These are phyloP conservation scores for Caenorhabditis sp. DNA, from an alignment of 2,888 invertebrate species.

Conservation along the genomic window DNA sequence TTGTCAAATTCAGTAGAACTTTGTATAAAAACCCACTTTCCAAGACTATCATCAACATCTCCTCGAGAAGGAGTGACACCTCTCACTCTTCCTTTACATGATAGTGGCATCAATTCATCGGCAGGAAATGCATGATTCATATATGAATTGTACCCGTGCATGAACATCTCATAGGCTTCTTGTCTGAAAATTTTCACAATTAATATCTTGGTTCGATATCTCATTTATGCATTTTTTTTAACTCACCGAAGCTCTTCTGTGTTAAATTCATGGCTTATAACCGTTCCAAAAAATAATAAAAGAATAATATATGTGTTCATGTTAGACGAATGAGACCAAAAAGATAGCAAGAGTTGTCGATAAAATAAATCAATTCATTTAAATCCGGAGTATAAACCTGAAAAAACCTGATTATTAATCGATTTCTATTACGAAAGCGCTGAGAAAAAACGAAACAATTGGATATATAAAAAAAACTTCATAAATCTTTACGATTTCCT, in stretches of 20 bases:
- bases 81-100: constrained; percentile 89
- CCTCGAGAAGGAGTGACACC: constrained; percentile 90
- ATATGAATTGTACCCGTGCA: constrained; percentile 92
- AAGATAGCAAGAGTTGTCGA: not conserved
- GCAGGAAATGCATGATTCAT: constrained; percentile 95
- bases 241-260: constrained; percentile 17
- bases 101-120: constrained; percentile 96
- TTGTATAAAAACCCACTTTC: constrained; percentile 82
- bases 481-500: too few species aligned
- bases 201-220: not conserved
- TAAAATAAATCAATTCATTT: not conserved
- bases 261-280: constrained; percentile 10
- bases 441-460: not conserved
- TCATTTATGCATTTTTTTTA: not conserved
- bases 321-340: constrained; percentile 1
- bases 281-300: constrained; percentile 11
- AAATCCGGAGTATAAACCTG: not conserved
- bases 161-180: constrained; percentile 90
- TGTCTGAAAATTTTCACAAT: constrained; percentile 41
- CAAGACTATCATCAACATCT: constrained; percentile 93
- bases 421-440: not conserved
- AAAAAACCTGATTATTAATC: not conserved
- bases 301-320: not conserved
- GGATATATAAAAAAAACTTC: not conserved
- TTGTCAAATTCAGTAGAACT: not conserved